These are phyloP conservation scores for Eptesicus fuscus DNA, from an alignment of 2,113 vertebrate species.

Conservation along the genomic window DNA sequence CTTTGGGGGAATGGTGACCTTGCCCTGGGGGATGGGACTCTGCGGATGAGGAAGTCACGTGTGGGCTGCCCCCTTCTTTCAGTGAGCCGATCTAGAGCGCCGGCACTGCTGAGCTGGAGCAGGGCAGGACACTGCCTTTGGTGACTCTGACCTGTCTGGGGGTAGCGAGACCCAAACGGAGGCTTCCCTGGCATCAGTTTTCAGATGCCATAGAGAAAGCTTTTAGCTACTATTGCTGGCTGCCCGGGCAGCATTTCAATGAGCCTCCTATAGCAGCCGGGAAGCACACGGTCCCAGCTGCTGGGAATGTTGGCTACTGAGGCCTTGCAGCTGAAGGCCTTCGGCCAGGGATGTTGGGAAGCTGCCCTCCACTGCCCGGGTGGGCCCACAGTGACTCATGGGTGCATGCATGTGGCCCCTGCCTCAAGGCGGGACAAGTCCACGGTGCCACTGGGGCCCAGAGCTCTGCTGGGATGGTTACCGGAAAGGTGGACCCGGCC, in stretches of 20 bases:
- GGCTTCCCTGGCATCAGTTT: not conserved
- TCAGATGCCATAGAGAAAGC: not conserved
- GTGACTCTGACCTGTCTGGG: not conserved
- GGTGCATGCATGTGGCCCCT: not conserved
- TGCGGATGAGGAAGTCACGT: fast-evolving
- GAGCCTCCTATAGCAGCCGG: not conserved
- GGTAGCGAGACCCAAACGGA: not conserved
- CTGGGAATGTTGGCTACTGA: not conserved
- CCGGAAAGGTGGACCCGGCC: too few relatives aligned
- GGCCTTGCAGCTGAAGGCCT: not conserved
- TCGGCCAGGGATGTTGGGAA: not conserved
- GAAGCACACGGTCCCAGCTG: not conserved
- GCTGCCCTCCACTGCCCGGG: fast-evolving
- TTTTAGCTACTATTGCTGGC: not conserved
- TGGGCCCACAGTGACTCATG: not conserved
- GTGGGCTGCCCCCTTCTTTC: not conserved
- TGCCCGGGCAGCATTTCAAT: fast-evolving
- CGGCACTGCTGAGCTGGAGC: too few relatives aligned
- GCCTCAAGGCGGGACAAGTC: not conserved
- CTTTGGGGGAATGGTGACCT: fast-evolving
- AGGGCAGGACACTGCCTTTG: fast-evolving
- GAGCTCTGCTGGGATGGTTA: too few relatives aligned
- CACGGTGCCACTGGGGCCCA: not conserved
- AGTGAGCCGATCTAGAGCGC: not conserved
- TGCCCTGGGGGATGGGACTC: not conserved